These are phyloP conservation scores for Chrysocyon brachyurus DNA, from an alignment of 2,797 vertebrate species.

Conservation along the genomic window DNA sequence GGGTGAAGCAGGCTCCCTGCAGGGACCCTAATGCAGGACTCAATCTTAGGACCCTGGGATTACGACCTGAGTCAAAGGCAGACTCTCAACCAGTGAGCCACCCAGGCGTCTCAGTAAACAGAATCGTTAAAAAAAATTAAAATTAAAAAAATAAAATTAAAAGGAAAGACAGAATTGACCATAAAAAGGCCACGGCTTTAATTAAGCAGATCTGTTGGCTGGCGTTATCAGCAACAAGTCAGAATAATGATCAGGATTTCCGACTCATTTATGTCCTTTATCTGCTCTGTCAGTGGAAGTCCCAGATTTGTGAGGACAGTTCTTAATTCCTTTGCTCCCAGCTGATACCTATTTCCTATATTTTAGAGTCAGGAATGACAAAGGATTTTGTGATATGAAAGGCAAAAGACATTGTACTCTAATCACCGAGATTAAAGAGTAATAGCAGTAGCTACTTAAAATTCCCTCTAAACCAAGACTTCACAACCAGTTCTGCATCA, in stretches of 20 bases:
- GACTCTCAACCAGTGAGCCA: no score
- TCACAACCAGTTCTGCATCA: background rate
- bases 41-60: no score
- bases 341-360: slow-evolving; percentile 68
- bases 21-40: no score
- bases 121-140: no score
- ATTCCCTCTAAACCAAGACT: background rate
- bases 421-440: background rate
- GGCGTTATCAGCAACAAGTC: background rate
- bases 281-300: slow-evolving; percentile 71
- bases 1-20: no score
- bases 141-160: no score
- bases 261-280: slow-evolving; percentile 52
- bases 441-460: background rate
- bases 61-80: no score
- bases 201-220: background rate
- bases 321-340: slow-evolving; percentile 79
- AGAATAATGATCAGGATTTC: background rate
- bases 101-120: no score
- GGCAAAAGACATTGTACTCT: slow-evolving; percentile 49
- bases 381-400: slow-evolving; percentile 56
- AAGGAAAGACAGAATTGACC: background rate
- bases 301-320: slow-evolving; percentile 73
- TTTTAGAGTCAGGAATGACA: slow-evolving; percentile 43
- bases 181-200: background rate